phyloP scores from a whole-genome alignment of 2,797 vertebrate species.

The Mormyrops attenuatus region DNA sequence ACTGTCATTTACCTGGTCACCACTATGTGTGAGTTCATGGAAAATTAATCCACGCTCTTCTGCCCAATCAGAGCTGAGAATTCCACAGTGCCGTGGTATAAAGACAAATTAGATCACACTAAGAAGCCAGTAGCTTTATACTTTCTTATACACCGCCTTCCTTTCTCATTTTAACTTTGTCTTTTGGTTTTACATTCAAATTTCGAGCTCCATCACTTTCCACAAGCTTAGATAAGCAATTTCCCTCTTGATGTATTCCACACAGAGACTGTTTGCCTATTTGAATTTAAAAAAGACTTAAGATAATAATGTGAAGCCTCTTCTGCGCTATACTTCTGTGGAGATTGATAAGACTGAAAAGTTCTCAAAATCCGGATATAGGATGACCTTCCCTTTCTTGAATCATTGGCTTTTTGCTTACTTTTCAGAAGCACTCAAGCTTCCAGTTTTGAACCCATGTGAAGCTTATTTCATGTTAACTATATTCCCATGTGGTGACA shows the following conservation, averaged over 20 bases:
- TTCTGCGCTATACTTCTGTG: neutral
- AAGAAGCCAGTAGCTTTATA: neutral
- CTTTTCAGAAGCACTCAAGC: neutral
- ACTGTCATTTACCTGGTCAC: neutral
- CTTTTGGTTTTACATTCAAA: slow-evolving; percentile 27
- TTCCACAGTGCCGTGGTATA: neutral
- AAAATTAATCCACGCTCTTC: neutral
- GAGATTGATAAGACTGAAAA: neutral
- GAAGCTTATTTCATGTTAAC: neutral
- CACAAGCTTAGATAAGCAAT: slow-evolving; percentile 26
- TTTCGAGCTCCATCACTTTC: slow-evolving; percentile 19
- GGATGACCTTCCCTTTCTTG: neutral
- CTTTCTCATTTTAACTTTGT: slow-evolving; percentile 12
- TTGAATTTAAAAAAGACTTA: slow-evolving; percentile 16
- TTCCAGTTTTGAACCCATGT: neutral
- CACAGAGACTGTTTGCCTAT: slow-evolving; percentile 1
- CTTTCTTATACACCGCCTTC: neutral
- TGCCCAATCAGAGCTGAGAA: neutral
- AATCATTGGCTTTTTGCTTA: neutral
- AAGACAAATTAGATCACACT: neutral
- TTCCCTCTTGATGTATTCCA: slow-evolving; percentile 16
- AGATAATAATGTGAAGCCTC: slow-evolving; percentile 7
- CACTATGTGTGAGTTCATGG: neutral
- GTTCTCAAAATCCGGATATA: neutral
- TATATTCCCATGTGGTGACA: neutral